Conservation (phyloP, 2,113 vertebrate genomes). For the Cranoglanis bouderius region DNA sequence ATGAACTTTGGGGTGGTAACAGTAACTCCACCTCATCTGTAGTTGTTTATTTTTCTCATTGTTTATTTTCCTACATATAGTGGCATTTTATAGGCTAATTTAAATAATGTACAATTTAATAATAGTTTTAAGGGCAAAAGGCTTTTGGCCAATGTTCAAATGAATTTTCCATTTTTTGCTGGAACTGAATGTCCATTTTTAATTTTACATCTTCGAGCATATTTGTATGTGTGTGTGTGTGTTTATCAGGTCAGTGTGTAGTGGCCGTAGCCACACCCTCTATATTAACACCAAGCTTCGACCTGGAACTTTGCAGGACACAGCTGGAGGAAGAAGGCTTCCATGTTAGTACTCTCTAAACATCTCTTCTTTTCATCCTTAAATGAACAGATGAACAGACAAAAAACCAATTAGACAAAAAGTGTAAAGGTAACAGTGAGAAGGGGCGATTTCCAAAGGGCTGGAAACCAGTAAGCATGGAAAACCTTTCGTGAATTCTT, state of each 20-base stretch:
- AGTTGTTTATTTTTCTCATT: background rate
- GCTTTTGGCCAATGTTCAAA: background rate
- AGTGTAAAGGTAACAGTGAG: background rate
- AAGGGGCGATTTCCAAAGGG: background rate
- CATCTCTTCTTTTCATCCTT: background rate
- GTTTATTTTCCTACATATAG: background rate
- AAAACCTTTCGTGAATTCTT: background rate
- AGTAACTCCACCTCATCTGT: background rate
- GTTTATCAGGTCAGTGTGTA: conserved; percentile 71
- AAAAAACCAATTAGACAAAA: too few species aligned
- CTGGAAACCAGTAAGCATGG: background rate
- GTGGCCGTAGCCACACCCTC: conserved; percentile 62
- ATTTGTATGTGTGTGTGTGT: conserved; percentile 4
- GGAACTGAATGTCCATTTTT: background rate
- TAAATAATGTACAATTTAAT: background rate
- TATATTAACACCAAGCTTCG: conserved; percentile 64
- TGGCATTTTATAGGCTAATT: background rate
- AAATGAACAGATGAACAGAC: too few species aligned
- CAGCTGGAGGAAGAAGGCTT: conserved; percentile 68
- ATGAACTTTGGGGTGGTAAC: background rate
- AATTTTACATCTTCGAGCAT: background rate
- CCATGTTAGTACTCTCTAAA: conserved; percentile 60
- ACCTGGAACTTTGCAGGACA: conserved; percentile 63
- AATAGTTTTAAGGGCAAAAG: background rate
- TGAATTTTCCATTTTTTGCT: background rate